These are phyloP conservation scores for Abramis brama DNA, from an alignment of 2,113 vertebrate species.

Conservation along the genomic window DNA sequence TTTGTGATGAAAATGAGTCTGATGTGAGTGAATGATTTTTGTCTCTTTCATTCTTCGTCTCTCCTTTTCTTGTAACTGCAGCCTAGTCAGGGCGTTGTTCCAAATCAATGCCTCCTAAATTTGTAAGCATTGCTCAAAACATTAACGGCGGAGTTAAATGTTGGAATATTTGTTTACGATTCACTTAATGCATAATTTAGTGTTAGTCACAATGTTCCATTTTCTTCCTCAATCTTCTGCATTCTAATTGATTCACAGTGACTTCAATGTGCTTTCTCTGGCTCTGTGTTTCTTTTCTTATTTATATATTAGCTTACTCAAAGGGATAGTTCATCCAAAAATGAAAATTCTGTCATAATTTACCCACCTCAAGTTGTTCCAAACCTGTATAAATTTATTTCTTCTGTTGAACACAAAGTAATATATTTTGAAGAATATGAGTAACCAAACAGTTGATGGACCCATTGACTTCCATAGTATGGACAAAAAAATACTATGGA, in stretches of 20 bases:
- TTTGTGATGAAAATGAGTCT: conserved; percentile 37
- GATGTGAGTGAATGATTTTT: conserved; percentile 20
- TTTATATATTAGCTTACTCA: neutral
- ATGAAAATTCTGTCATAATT: no score
- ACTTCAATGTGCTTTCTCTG: neutral
- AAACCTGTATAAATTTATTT: no score
- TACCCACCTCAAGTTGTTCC: no score
- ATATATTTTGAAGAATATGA: no score
- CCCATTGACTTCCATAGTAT: no score
- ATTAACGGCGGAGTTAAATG: conserved; percentile 16
- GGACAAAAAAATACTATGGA: no score
- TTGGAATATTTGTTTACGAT: conserved; percentile 55
- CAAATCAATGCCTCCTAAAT: conserved; percentile 33
- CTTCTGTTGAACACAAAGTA: no score
- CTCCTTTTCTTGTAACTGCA: conserved; percentile 36
- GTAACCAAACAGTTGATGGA: no score
- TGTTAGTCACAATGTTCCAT: conserved; percentile 50
- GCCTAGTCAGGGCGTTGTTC: conserved; percentile 32
- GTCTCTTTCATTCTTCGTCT: conserved; percentile 16
- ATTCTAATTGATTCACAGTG: conserved; percentile 47
- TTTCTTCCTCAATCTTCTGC: conserved; percentile 44
- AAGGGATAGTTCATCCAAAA: neutral
- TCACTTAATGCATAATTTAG: conserved; percentile 59
- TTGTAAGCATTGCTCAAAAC: conserved; percentile 18
- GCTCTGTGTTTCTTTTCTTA: neutral